Conservation (phyloP, 2,888 invertebrate species). For the Hydrotaea diabolus region DNA sequence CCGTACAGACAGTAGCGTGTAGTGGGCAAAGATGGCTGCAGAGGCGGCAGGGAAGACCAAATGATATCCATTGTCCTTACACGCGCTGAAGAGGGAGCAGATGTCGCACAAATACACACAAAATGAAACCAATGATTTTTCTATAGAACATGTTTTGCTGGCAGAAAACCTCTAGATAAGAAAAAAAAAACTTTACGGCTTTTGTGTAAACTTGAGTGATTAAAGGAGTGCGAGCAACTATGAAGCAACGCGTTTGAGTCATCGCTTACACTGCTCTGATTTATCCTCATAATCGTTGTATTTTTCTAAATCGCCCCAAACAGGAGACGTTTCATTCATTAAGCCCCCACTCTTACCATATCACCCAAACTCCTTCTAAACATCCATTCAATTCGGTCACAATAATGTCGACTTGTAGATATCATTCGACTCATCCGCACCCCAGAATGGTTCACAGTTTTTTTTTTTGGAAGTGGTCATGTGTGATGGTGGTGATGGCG, state of each 20-base stretch:
- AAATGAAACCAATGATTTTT: neutral
- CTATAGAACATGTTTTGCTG: neutral
- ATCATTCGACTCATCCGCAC: conserved; percentile 9
- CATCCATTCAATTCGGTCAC: neutral
- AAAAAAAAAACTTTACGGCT: neutral
- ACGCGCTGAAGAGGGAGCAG: neutral
- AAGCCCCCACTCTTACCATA: neutral
- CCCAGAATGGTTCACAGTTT: conserved; percentile 14
- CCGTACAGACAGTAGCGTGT: neutral
- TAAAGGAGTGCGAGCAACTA: neutral
- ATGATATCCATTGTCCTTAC: neutral
- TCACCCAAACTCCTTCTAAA: neutral
- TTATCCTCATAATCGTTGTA: neutral
- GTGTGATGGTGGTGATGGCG: conserved; percentile 31
- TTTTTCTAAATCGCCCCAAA: neutral
- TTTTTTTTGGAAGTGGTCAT: conserved; percentile 12
- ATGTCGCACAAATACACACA: neutral
- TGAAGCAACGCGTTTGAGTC: neutral
- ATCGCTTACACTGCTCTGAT: neutral
- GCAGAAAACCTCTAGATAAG: neutral
- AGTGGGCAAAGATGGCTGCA: neutral
- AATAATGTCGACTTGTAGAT: neutral
- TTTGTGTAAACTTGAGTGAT: no score
- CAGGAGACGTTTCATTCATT: neutral
- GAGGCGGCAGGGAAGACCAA: neutral